Evolutionary conservation across 2,888 invertebrate species (phyloP).

Genomic region (Ephialtes manifestator): DNA sequence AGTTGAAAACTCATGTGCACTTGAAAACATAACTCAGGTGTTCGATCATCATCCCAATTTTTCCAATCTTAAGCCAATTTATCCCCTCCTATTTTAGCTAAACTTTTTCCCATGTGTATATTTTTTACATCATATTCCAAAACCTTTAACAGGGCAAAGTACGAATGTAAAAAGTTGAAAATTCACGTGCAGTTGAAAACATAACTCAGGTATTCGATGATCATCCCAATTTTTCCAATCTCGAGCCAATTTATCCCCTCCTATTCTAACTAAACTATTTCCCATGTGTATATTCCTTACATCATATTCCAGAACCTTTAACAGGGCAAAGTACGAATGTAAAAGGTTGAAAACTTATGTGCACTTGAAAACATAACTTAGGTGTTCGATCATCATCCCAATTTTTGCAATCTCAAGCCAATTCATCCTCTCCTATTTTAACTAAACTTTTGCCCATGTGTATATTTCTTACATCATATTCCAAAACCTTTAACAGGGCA

Average conservation of each 20-base stretch:
- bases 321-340: background rate
- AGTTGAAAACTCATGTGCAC: too few species aligned
- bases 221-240: background rate
- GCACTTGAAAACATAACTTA: too few species aligned
- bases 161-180: background rate
- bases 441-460: background rate
- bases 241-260: background rate
- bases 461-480: background rate
- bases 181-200: too few species aligned
- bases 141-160: constrained; percentile 7
- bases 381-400: too few species aligned
- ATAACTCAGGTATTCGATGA: too few species aligned
- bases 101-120: background rate
- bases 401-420: background rate
- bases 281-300: background rate
- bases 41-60: background rate
- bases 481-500: constrained; percentile 5
- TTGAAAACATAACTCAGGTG: too few species aligned
- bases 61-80: background rate
- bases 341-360: too few species aligned
- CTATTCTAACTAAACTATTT: background rate
- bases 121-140: background rate
- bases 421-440: background rate
- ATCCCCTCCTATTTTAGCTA: background rate
- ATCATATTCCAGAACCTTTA: background rate